Conservation (phyloP, 2,797 vertebrate species). For the Dicrostonyx torquatus region DNA sequence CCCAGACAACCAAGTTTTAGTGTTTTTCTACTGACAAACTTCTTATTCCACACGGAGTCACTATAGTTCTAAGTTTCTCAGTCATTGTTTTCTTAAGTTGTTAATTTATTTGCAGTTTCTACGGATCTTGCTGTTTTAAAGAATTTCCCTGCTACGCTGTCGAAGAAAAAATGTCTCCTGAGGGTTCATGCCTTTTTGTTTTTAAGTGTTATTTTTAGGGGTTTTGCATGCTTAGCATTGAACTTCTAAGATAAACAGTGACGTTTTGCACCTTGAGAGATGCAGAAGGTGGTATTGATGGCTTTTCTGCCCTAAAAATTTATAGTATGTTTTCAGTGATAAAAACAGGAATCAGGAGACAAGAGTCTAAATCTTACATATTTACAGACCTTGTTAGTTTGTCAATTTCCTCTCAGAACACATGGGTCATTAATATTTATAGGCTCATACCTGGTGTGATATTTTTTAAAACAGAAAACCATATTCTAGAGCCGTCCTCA, state of each 20-base stretch:
- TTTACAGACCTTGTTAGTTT: conserved; percentile 77
- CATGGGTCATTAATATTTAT: conserved; percentile 75
- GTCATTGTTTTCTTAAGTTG: conserved; percentile 74
- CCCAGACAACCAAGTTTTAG: conserved; percentile 51
- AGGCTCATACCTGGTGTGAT: not conserved
- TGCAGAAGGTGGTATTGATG: conserved; percentile 60
- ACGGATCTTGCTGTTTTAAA: conserved; percentile 69
- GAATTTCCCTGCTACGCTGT: conserved; percentile 73
- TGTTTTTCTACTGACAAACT: conserved; percentile 13
- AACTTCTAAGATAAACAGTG: conserved; percentile 70
- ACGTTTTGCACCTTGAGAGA: conserved; percentile 66
- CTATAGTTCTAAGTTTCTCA: conserved; percentile 62
- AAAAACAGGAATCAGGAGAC: conserved; percentile 72
- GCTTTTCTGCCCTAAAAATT: conserved; percentile 75
- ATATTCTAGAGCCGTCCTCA: not conserved
- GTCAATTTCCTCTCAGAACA: conserved; percentile 73
- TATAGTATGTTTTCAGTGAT: conserved; percentile 74
- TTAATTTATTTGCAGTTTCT: conserved; percentile 82
- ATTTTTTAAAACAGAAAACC: conserved; percentile 51
- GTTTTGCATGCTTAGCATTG: conserved; percentile 78
- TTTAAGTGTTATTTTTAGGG: conserved; percentile 83
- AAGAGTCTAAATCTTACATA: conserved; percentile 61
- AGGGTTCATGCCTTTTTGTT: conserved; percentile 71
- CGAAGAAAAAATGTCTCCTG: conserved; percentile 81
- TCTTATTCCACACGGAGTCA: conserved; percentile 52